Percentiles rank a stretch among this genome's conserved stretches.
These are phyloP conservation scores for Sycophaga agraensis DNA, from an alignment of 1,140 invertebrate species.

Conservation along the genomic window DNA sequence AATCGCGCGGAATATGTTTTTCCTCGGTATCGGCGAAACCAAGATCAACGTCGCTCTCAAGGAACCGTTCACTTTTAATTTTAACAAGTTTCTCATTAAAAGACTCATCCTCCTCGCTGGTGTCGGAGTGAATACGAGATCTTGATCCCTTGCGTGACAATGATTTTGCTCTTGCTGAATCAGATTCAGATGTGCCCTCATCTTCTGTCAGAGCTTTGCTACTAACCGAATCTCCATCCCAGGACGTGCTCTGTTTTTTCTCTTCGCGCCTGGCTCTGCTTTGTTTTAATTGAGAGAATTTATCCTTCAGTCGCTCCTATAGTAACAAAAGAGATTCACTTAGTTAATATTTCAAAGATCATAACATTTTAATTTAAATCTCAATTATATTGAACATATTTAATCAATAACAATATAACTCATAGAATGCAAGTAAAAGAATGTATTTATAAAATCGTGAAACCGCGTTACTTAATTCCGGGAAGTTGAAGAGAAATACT, in stretches of 20 bases:
- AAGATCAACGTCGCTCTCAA: conserved; percentile 61
- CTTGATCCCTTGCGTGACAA: conserved; percentile 55
- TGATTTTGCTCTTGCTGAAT: conserved; percentile 55
- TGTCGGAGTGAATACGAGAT: conserved; percentile 64
- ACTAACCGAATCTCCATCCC: conserved; percentile 80
- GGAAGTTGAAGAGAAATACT: too few species aligned
- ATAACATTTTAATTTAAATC: too few species aligned
- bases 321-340: too few species aligned
- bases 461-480: too few species aligned
- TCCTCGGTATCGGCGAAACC: conserved; percentile 59
- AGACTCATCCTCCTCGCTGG: conserved; percentile 62
- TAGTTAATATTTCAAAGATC: too few species aligned
- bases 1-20: conserved; percentile 48
- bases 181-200: conserved; percentile 51
- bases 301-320: conserved; percentile 71
- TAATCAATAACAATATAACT: too few species aligned
- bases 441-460: too few species aligned
- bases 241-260: conserved; percentile 83
- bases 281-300: conserved; percentile 86
- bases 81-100: conserved; percentile 52
- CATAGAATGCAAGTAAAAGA: too few species aligned
- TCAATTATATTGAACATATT: too few species aligned
- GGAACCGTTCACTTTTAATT: conserved; percentile 54
- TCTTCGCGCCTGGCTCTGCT: conserved; percentile 80
- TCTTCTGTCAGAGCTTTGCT: conserved; percentile 58